These are phyloP conservation scores for Pachypeltis micranthus DNA, from an alignment of 1,140 invertebrate species.

Conservation along the genomic window DNA sequence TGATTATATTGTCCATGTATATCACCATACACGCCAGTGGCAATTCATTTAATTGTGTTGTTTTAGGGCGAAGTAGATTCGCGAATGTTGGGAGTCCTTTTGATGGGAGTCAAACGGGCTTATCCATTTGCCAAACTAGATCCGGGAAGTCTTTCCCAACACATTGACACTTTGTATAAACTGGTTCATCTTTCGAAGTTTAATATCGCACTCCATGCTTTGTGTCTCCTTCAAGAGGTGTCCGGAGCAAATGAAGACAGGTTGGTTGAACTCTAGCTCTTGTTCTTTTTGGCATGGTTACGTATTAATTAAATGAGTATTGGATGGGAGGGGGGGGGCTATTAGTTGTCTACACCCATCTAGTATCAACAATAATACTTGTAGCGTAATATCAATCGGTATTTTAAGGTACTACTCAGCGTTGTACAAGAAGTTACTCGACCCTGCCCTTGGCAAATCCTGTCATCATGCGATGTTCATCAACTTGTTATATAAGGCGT, in stretches of 20 bases:
- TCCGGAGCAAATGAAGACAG: slow-evolving; percentile 48
- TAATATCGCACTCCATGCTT: slow-evolving; percentile 72
- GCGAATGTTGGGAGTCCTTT: slow-evolving; percentile 79
- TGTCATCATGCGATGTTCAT: slow-evolving; percentile 72
- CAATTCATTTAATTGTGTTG: no score
- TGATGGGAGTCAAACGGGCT: slow-evolving; percentile 77
- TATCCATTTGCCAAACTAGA: slow-evolving; percentile 61
- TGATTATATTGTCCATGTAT: no score
- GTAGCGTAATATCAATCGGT: no score
- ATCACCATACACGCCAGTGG: no score
- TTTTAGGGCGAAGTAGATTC: slow-evolving; percentile 76
- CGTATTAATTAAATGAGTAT: no score
- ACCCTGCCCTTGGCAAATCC: slow-evolving; percentile 58
- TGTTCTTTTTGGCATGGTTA: not conserved
- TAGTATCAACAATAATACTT: no score
- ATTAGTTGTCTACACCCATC: no score
- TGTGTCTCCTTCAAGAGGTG: slow-evolving; percentile 77
- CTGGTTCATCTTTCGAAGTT: slow-evolving; percentile 76
- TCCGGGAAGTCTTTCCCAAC: slow-evolving; percentile 43
- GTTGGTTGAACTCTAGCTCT: slow-evolving; percentile 29
- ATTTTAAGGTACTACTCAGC: slow-evolving; percentile 69
- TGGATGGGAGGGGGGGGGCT: not conserved
- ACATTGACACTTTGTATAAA: slow-evolving; percentile 76
- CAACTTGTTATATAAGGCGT: slow-evolving; percentile 74
- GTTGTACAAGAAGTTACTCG: slow-evolving; percentile 76